Conservation (phyloP, 2,113 vertebrate species). For the Burhinus oedicnemus region DNA sequence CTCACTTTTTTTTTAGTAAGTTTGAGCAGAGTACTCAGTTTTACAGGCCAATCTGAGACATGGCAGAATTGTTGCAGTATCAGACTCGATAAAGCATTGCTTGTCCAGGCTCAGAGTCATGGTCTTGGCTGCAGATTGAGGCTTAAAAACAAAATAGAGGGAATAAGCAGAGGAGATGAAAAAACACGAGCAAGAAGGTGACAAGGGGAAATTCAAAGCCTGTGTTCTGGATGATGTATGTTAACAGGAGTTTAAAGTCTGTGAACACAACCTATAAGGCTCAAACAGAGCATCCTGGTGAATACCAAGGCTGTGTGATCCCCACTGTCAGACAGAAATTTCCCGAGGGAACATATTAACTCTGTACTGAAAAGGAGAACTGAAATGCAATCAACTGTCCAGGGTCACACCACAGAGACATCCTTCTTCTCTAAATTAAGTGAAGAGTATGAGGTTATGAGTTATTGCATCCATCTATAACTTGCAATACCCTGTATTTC, state of each 20-base stretch:
- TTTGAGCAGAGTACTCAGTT: not conserved
- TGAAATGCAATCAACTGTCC: not conserved
- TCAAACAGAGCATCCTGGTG: not conserved
- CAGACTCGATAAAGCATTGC: not conserved
- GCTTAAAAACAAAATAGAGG: not conserved
- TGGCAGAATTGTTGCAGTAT: not conserved
- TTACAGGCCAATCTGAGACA: not conserved
- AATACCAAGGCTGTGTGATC: not conserved
- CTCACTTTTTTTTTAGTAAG: not conserved
- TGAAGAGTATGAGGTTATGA: not conserved
- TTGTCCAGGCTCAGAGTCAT: not conserved
- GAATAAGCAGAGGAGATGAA: not conserved
- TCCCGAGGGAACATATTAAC: not conserved
- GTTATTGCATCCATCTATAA: not conserved
- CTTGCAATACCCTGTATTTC: not conserved
- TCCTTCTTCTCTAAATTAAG: constrained; percentile 25
- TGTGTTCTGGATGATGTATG: not conserved
- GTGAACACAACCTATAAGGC: not conserved
- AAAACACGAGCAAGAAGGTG: not conserved
- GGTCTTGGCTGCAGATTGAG: not conserved
- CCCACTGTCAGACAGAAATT: not conserved
- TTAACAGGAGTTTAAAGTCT: not conserved
- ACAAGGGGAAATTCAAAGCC: not conserved
- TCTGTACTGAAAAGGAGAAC: not conserved
- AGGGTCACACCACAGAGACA: not conserved